phyloP scores from a whole-genome alignment of 2,113 vertebrate species.

The Poeciliopsis occidentalis region DNA sequence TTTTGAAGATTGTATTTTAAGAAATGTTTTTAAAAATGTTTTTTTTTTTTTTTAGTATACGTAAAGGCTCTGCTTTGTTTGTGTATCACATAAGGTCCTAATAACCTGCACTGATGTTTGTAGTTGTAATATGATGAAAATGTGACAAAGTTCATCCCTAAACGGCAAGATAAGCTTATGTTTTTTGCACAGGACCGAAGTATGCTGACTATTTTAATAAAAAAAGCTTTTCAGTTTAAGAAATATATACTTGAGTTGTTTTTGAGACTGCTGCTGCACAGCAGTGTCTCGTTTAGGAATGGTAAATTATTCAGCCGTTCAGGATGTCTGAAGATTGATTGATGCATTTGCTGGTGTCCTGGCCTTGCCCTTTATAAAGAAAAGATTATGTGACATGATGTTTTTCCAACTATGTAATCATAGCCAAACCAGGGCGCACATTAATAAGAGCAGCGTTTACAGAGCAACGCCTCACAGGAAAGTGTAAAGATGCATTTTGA shows the following conservation, averaged over 20 bases:
- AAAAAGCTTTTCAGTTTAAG: constrained; percentile 10
- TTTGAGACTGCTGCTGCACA: constrained; percentile 11
- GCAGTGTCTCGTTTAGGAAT: constrained; percentile 23
- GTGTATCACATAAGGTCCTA: too few relatives aligned
- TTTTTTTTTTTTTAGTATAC: neutral
- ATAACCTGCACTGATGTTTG: too few relatives aligned
- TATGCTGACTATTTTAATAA: neutral
- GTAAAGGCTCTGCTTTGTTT: neutral
- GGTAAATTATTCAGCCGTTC: constrained; percentile 54
- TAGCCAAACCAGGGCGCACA: constrained; percentile 47
- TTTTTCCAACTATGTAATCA: constrained; percentile 67
- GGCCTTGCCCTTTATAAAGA: constrained; percentile 61
- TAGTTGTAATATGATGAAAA: neutral
- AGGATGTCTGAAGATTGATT: constrained; percentile 40
- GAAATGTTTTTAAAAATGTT: neutral
- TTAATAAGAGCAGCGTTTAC: constrained; percentile 58
- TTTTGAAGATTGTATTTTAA: neutral
- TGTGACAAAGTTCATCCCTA: neutral
- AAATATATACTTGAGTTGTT: neutral
- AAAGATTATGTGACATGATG: constrained; percentile 76
- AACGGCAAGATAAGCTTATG: neutral
- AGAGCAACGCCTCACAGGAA: constrained; percentile 27
- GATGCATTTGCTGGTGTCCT: constrained; percentile 48
- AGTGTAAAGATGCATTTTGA: constrained; percentile 2
- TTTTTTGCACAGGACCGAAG: too few relatives aligned